Evolutionary conservation across 2,888 invertebrate species (phyloP).

Genomic region (Microctonus hyperodae): DNA sequence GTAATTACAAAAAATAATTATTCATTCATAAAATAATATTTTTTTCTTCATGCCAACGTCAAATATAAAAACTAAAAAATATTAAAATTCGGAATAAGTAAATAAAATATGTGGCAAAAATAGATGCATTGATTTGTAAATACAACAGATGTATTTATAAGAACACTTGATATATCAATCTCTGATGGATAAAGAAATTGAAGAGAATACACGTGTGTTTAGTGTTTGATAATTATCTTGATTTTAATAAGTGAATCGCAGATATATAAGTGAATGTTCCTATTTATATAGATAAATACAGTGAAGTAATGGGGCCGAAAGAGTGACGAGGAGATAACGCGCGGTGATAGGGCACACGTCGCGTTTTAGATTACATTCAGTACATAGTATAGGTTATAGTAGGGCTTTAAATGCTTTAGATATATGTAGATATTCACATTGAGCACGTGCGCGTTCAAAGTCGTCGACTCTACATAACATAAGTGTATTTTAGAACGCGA

Average conservation of each 20-base stretch:
- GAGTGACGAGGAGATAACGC: constrained; percentile 49
- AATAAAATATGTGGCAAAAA: constrained; percentile 16
- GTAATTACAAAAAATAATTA: no score
- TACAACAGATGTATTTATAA: constrained; percentile 17
- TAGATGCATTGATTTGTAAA: constrained; percentile 18
- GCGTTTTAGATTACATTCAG: constrained; percentile 53
- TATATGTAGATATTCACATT: constrained; percentile 20
- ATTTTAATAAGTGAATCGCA: not conserved
- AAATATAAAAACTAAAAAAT: no score
- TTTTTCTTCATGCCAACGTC: not conserved
- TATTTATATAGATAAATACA: not conserved
- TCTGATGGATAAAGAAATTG: constrained; percentile 15
- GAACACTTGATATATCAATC: constrained; percentile 20
- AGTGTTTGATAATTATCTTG: constrained; percentile 19
- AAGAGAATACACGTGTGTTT: constrained; percentile 17
- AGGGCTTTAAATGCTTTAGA: constrained; percentile 21
- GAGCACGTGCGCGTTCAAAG: constrained; percentile 26
- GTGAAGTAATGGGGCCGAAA: constrained; percentile 19
- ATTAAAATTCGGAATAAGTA: no score
- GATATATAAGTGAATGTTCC: not conserved
- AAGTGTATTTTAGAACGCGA: constrained; percentile 50
- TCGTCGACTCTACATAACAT: constrained; percentile 20
- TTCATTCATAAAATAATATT: no score
- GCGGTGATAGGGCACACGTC: constrained; percentile 57
- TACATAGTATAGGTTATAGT: constrained; percentile 29